Conservation (phyloP, 2,113 vertebrate species). For the Pheucticus melanocephalus region DNA sequence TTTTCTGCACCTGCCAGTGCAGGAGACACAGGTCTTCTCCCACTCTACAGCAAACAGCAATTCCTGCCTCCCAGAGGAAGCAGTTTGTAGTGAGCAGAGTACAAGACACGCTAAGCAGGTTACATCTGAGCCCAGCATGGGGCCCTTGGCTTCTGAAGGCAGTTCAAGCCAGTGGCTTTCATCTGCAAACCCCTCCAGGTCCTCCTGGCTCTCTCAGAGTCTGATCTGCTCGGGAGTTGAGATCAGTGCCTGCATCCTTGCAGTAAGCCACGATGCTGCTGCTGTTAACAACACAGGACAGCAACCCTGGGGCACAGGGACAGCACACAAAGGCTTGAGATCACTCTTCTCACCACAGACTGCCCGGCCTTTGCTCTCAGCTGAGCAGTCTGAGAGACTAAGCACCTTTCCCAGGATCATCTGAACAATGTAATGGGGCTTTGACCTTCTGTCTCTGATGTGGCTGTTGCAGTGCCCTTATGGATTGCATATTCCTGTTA, state of each 20-base stretch:
- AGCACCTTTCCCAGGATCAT: neutral
- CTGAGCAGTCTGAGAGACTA: neutral
- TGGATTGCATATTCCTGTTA: neutral
- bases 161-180: neutral
- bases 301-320: accelerated
- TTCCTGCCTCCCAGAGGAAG: neutral
- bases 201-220: neutral
- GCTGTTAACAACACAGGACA: neutral
- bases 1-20: neutral
- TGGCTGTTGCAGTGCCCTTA: neutral
- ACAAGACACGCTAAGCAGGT: neutral
- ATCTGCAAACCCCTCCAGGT: slow-evolving; percentile 39
- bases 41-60: neutral
- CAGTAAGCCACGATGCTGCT: accelerated
- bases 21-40: neutral
- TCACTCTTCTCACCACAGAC: neutral
- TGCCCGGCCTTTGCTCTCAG: neutral
- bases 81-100: neutral
- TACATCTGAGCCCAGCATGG: slow-evolving; percentile 4
- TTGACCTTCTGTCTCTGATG: neutral
- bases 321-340: accelerated
- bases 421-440: neutral
- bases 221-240: neutral
- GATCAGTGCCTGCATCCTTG: neutral
- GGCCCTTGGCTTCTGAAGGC: neutral